Percentiles rank a stretch among this genome's conserved stretches.
Evolutionary conservation across 2,888 invertebrate genomes (phyloP).

Genomic region (Eustalomyia histrio): DNA sequence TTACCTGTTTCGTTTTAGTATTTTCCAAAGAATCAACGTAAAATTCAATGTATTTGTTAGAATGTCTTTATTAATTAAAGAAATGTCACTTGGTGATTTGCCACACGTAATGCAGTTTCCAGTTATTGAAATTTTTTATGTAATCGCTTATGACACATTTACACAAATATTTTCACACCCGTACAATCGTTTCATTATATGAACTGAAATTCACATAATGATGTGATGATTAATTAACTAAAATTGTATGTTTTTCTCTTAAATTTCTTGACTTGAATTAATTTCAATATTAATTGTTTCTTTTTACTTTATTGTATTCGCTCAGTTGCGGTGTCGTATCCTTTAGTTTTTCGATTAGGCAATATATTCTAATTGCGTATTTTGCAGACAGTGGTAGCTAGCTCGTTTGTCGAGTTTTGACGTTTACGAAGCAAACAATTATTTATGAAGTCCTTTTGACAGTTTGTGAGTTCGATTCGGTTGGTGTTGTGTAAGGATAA

Average conservation of each 20-base stretch:
- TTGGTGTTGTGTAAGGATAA: slow-evolving; percentile 46
- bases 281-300: too few relatives aligned
- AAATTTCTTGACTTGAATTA: too few relatives aligned
- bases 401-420: slow-evolving; percentile 42
- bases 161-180: slow-evolving; percentile 46
- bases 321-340: slow-evolving; percentile 51
- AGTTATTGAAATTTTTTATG: slow-evolving; percentile 58
- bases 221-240: neutral
- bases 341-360: slow-evolving; percentile 61
- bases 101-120: slow-evolving; percentile 36
- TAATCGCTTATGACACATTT: slow-evolving; percentile 61
- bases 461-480: slow-evolving; percentile 28
- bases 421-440: slow-evolving; percentile 51
- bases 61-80: neutral
- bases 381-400: neutral
- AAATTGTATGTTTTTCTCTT: too few relatives aligned
- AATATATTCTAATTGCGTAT: slow-evolving; percentile 59
- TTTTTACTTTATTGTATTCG: slow-evolving; percentile 9
- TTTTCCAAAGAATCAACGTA: neutral
- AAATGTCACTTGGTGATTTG: slow-evolving; percentile 33
- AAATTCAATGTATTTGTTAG: neutral
- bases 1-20: neutral
- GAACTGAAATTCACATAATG: neutral
- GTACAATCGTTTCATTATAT: slow-evolving; percentile 16
- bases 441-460: slow-evolving; percentile 51